Evolutionary conservation across 2,888 invertebrate species (phyloP).

Genomic region (Rotaria magnacalcarata): DNA sequence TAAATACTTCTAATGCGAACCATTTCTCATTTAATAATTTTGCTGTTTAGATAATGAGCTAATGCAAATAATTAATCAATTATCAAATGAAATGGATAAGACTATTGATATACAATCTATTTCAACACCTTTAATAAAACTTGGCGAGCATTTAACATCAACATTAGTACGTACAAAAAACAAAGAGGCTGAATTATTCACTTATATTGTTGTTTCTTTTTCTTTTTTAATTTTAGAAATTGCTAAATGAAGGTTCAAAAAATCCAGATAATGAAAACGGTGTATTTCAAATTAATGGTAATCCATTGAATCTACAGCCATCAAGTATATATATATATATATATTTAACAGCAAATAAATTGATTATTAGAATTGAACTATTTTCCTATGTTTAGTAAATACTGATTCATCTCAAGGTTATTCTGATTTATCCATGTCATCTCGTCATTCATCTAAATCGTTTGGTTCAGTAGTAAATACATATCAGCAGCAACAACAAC

Average conservation of each 20-base stretch:
- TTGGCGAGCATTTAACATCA: slow-evolving; percentile 6
- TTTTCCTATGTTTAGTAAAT: background rate
- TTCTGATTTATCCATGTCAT: background rate
- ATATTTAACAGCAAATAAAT: too few species aligned
- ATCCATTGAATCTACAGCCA: background rate
- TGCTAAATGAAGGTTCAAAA: background rate
- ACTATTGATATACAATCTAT: background rate
- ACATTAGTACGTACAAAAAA: background rate
- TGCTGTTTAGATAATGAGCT: background rate
- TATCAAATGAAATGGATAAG: background rate
- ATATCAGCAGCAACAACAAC: background rate
- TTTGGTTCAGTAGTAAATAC: background rate
- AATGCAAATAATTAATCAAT: background rate
- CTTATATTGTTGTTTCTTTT: background rate
- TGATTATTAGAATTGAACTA: background rate
- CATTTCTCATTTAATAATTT: too few species aligned
- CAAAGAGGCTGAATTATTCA: too few species aligned
- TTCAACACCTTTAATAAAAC: background rate
- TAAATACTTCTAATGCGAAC: background rate
- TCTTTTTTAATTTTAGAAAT: background rate
- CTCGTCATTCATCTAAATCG: background rate
- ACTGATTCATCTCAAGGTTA: background rate
- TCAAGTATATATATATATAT: background rate
- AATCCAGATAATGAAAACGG: background rate
- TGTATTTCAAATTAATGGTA: background rate